A percentile compares a stretch with the other conserved stretches of the same genome.
phyloP scores from a whole-genome alignment of 2,888 invertebrate genomes.

The Acanthococcus lagerstroemiae region DNA sequence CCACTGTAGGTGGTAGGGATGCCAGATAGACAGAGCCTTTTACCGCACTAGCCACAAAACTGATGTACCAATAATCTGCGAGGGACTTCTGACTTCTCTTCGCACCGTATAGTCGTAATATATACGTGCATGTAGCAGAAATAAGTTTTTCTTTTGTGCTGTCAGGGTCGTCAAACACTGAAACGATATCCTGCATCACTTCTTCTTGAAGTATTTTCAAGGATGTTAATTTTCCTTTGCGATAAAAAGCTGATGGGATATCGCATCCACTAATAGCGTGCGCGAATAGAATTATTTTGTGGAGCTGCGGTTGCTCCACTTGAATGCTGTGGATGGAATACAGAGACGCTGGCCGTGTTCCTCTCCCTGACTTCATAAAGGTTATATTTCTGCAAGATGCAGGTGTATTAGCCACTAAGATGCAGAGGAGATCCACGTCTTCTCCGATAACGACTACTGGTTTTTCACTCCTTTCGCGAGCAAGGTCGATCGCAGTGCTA shows the following conservation, averaged over 20 bases:
- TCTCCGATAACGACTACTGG: slow-evolving; percentile 35
- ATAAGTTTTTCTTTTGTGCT: not conserved
- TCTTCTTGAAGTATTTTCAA: too few relatives aligned
- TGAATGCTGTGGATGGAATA: slow-evolving; percentile 18
- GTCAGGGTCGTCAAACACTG: not conserved
- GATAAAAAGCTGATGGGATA: slow-evolving; percentile 34
- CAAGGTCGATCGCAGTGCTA: slow-evolving; percentile 26
- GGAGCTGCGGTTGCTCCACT: not conserved
- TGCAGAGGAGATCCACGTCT: slow-evolving; percentile 38
- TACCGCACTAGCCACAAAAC: not conserved
- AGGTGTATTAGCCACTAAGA: slow-evolving; percentile 32
- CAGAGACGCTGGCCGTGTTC: slow-evolving; percentile 27
- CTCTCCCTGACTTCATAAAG: slow-evolving; percentile 33
- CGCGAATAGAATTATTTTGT: slow-evolving; percentile 33
- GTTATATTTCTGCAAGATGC: slow-evolving; percentile 30
- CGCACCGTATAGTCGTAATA: not conserved
- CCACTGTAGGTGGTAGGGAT: not conserved
- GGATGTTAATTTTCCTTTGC: slow-evolving; percentile 32
- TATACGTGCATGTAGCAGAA: not conserved
- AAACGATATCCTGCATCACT: slow-evolving; percentile 10
- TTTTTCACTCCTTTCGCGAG: slow-evolving; percentile 16
- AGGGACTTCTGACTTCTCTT: not conserved
- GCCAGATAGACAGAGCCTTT: not conserved
- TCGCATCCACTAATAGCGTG: slow-evolving; percentile 35
- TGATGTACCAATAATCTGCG: not conserved